Conservation (phyloP, 2,888 invertebrate species). For the Laothoe populi region DNA sequence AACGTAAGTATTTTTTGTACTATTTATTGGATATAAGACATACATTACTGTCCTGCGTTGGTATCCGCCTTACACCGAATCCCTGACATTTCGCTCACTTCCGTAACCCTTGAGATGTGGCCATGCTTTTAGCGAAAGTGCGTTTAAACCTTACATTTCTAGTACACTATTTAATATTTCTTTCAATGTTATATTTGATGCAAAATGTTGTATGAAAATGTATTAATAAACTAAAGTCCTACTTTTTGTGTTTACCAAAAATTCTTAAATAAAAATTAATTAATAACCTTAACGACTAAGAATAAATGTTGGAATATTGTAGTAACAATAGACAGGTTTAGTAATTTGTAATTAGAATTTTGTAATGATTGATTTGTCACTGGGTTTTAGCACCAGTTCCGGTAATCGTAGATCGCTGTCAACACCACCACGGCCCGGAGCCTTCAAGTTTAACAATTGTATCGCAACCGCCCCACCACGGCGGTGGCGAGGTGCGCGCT, state of each 20-base stretch:
- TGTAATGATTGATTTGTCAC: background rate
- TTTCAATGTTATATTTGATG: background rate
- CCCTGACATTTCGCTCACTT: slow-evolving; percentile 75
- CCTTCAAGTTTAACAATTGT: slow-evolving; percentile 58
- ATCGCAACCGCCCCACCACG: slow-evolving; percentile 59
- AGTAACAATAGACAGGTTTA: background rate
- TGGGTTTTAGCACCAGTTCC: background rate
- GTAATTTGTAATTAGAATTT: background rate
- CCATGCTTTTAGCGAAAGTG: slow-evolving; percentile 32
- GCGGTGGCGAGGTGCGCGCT: slow-evolving; percentile 40
- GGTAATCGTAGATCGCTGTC: slow-evolving; percentile 36
- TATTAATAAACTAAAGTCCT: background rate
- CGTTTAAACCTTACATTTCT: background rate
- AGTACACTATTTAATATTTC: background rate
- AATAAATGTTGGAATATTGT: no score
- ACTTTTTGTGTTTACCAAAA: background rate
- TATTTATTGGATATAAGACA: slow-evolving; percentile 32
- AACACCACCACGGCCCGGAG: slow-evolving; percentile 39
- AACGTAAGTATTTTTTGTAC: background rate
- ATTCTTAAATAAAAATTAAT: no score
- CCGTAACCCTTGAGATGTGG: slow-evolving; percentile 56
- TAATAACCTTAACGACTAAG: no score
- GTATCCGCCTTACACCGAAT: slow-evolving; percentile 54
- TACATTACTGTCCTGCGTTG: slow-evolving; percentile 40
- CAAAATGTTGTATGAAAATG: background rate